phyloP scores from a whole-genome alignment of 2,797 vertebrate species.

The Cuniculus paca region DNA sequence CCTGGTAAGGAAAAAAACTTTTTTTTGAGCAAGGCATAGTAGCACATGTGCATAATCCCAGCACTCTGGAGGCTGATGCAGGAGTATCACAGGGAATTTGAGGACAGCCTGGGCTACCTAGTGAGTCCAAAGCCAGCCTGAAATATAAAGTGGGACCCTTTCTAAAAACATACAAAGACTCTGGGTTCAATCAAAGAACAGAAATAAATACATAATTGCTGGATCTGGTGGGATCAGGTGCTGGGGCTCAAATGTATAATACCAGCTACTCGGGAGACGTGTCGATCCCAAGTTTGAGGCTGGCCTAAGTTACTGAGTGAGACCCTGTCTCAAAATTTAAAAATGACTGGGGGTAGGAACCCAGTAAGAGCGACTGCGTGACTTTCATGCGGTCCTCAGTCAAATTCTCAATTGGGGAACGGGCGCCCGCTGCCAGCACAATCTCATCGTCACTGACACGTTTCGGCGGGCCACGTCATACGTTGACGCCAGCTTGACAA shows the following conservation, averaged over 20 bases:
- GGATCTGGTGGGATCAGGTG: not conserved
- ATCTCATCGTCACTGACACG: not conserved
- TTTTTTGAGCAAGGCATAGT: too few species aligned
- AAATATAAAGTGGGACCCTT: too few species aligned
- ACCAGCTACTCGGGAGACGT: not conserved
- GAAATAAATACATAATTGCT: too few species aligned
- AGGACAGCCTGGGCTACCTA: too few species aligned
- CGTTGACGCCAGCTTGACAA: not conserved
- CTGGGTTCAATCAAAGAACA: too few species aligned
- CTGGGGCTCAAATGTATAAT: not conserved
- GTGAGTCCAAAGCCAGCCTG: too few species aligned
- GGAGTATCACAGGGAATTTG: too few species aligned
- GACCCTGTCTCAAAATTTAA: too few species aligned
- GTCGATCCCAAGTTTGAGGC: not conserved
- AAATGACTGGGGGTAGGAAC: not conserved
- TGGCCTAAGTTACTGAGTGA: not conserved
- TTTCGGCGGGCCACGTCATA: not conserved
- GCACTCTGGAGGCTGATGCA: not conserved
- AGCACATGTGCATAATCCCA: not conserved
- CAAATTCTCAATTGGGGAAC: not conserved
- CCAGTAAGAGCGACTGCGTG: too few species aligned
- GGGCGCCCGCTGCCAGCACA: not conserved
- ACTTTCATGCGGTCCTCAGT: not conserved
- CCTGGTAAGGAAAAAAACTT: too few species aligned
- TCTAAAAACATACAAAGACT: too few species aligned